Conservation (phyloP, 2,888 invertebrate genomes). For the Bombylius major region DNA sequence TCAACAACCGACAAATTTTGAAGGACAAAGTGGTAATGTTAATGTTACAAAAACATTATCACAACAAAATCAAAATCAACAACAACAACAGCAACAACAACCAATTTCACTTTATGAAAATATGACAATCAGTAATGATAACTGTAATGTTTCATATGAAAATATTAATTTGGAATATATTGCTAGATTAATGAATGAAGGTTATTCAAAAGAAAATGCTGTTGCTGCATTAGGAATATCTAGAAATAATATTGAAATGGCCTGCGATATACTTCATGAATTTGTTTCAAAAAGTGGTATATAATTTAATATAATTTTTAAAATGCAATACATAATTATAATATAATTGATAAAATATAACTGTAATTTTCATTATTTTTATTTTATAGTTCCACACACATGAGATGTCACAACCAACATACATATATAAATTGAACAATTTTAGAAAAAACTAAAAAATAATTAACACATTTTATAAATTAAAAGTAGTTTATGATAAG, state of each 20-base stretch:
- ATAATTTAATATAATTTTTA: constrained; percentile 1
- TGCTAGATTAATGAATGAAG: constrained; percentile 74
- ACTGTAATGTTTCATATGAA: constrained; percentile 57
- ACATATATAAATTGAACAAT: too few species aligned
- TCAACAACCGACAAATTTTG: too few species aligned
- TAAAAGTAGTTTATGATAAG: too few species aligned
- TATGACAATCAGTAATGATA: constrained; percentile 38
- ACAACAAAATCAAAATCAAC: constrained; percentile 10
- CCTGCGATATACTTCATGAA: constrained; percentile 84
- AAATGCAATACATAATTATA: too few species aligned
- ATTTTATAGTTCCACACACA: too few species aligned
- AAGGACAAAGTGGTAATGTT: too few species aligned
- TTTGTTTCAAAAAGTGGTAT: constrained; percentile 55
- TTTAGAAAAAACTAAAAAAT: too few species aligned
- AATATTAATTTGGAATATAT: constrained; percentile 87
- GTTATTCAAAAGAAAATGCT: constrained; percentile 82
- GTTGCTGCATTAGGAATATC: constrained; percentile 86
- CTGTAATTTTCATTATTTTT: too few species aligned
- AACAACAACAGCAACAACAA: constrained; percentile 19
- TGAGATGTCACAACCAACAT: too few species aligned
- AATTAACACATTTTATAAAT: too few species aligned
- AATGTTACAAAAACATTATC: constrained; percentile 7
- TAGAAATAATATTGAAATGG: constrained; percentile 89
- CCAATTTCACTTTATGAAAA: constrained; percentile 35
- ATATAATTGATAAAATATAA: too few species aligned